Base-by-base conservation (phyloP, 2,113 vertebrate species). In the Dissostichus mawsoni region DNA sequence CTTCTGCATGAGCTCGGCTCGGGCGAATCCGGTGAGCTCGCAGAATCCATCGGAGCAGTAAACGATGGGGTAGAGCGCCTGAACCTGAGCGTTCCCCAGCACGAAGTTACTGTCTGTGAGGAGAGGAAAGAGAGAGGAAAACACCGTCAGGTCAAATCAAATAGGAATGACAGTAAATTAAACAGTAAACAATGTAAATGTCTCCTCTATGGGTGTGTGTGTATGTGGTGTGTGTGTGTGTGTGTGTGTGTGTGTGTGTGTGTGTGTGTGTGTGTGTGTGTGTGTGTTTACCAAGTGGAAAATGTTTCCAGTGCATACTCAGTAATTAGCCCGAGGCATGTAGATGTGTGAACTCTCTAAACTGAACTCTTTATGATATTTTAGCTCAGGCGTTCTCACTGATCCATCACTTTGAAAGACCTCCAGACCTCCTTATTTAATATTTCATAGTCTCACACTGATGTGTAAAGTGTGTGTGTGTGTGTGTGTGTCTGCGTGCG, bases 31-130 rank as follows among this genome's bases (percentile, higher is more conserved):
- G 0, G 95, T 96, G 88, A 96, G 93, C 86, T 96, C 96, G n/a
- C 96, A 96, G 94, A 96, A 96, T 3, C 96, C 96, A 33, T 96
- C 96, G 0, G 96, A 96, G 89, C 96, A 96, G 93, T 96, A 96
- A 29, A 96, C 96, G 16, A 96, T 96, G 62, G 96, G 95, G 82
- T 96, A 96, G 69, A 96, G 93, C 1, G 95, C 95, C 92, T 95
- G 94, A 29, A 96, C 96, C 91, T 96, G 96, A 29, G 96, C 96
- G 8, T 96, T 96, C 3, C 96, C 96, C 92, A 96, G 93, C 4
- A 96, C 96, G 74, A 96, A 96, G 94, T 96, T 96, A 77, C 96
- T 96, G 92, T 96, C 96, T 96, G 91, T 61, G 11, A 62, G 25
- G 74, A 80, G 48, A 82, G 71, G 73, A 48, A 45, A 23, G 36